Base-by-base conservation (phyloP, 2,888 invertebrate species). In the Ornithoptera alexandrae region DNA sequence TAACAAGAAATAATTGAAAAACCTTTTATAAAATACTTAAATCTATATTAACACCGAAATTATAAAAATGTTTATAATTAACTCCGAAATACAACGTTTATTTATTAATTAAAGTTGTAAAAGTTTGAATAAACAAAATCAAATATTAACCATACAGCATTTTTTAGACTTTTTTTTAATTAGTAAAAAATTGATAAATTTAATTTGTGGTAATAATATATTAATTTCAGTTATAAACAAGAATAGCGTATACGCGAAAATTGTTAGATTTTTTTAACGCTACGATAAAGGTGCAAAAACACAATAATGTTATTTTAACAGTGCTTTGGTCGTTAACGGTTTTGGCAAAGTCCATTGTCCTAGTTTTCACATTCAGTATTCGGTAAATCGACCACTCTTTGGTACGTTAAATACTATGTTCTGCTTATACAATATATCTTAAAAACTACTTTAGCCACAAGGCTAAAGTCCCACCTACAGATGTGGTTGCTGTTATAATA, bases 331-430 rank as follows among this genome's bases (percentile, higher is more conserved):
- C 67, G 64, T 65, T 61, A 65, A 69, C 62, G 36, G 66, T 66
- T 66, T 66, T 62, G 63, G 61, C 69, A 70, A 36, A 53, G 65
- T 58, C 36, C 57, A 62, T 66, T 59, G 65, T 62, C 58, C 66
- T 66, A 66, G 65, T 69, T 69, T 69, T 58, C 65, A 65, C 65
- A 65, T 68, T 68, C 36, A 58, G 59, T 68, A 58, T 64, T 59
- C 36, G n/a, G 62, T 46, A 65, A 69, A 69, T 65, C 57, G 53
- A 62, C 24, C 57, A 57, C 53, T 50, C 66, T 39, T 66, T 30
- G 17, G 39, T 65, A 63, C 64, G 58, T 58, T 72, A 66, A 70
- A 67, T 20, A 36, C 59, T 58, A 50, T 36, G 50, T 65, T 56
- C 22, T 69, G 20, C 64, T 42, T 62, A 30, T 30, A 30, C 30